Evolutionary conservation across 1,140 invertebrate genomes (phyloP).

Genomic region (Drosophila equinoxialis): DNA sequence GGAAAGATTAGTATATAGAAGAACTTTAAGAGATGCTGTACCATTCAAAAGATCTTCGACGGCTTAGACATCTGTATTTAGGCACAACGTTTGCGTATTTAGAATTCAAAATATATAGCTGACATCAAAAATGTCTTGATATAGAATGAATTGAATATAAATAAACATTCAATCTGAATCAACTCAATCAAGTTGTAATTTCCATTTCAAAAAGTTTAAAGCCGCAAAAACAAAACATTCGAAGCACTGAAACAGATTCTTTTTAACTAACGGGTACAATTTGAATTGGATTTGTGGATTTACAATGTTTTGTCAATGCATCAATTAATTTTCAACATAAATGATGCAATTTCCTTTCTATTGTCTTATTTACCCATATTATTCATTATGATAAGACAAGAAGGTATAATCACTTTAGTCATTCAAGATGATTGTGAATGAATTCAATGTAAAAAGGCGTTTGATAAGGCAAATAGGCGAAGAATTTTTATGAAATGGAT

Average conservation of each 20-base stretch:
- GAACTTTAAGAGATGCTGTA: background rate
- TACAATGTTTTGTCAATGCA: background rate
- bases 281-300: background rate
- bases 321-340: background rate
- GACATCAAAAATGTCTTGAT: too few relatives aligned
- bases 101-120: too few relatives aligned
- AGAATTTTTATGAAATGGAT: background rate
- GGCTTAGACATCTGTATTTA: too few relatives aligned
- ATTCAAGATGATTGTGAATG: conserved; percentile 3
- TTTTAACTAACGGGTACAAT: background rate
- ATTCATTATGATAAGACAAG: background rate
- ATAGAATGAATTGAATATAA: too few relatives aligned
- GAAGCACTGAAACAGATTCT: background rate
- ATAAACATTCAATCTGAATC: too few relatives aligned
- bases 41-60: background rate
- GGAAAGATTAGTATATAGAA: background rate
- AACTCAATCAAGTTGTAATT: too few relatives aligned
- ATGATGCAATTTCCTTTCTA: conserved; percentile 1
- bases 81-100: too few relatives aligned
- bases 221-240: too few relatives aligned
- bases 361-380: background rate
- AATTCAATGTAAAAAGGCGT: background rate
- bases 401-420: background rate
- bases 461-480: background rate
- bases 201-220: too few relatives aligned